Base-by-base conservation (phyloP, 1,140 invertebrate genomes). In the Nixonia krombeini region DNA sequence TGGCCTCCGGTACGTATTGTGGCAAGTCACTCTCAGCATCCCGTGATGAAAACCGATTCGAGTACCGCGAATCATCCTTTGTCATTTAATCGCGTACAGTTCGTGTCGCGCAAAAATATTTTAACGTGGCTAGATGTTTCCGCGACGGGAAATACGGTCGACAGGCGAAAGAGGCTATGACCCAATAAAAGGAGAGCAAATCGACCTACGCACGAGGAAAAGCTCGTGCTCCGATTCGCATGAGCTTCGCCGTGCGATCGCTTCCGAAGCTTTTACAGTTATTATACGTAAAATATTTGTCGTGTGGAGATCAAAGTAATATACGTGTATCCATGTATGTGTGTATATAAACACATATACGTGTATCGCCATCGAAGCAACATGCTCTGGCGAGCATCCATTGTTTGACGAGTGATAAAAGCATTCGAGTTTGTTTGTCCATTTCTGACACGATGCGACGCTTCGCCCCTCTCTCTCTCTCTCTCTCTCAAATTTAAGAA, bases 341-440 rank as follows among this genome's bases (percentile, higher is more conserved):
- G 40, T 26, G 29, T 56, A 21, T 4, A 40, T 18, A 8, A 40
- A 3, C 37, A 15, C 12, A 10, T 33, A 10, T 12, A 12, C 29
- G 29, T 33, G 29, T 12, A 2, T 9, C 13, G 9, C 29, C 29
- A 58, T 55, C 35, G 47, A 38, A 45, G 58, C 31, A 26, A 16
- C 51, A 58, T 57, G 46, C 31, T 45, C 45, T 38, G 33, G 31
- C 13, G 26, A 38, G 21, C 40, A 51, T 42, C 55, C 51, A 73
- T 73, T 82, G 79, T 83, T 83, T 83, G 78, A 69, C 72, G 51
- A 78, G 72, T 72, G 75, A 76, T 83, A 79, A 81, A 84, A 81
- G 78, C 79, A 7, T 16, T 50, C 50, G 46, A 66, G 65, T 71
- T 74, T 78, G 72, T 81, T 74, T 76, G 73, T 72, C 66, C 71